Conservation (phyloP, 2,888 invertebrate genomes). For the Leucophora obtusa region DNA sequence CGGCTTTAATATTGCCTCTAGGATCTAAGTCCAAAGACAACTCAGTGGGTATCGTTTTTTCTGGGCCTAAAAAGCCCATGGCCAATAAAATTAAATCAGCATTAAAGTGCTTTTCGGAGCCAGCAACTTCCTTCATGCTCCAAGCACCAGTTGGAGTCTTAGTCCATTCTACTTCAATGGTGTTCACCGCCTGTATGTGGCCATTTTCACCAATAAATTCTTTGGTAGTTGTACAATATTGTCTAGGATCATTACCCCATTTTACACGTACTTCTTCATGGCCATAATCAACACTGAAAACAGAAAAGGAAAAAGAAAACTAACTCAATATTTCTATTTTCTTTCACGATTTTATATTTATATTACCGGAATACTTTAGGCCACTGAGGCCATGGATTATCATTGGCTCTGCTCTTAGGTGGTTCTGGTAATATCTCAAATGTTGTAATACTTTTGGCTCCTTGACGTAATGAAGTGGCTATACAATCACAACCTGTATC, state of each 20-base stretch:
- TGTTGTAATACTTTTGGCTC: conserved; percentile 91
- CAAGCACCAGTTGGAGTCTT: conserved; percentile 94
- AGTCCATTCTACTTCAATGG: conserved; percentile 95
- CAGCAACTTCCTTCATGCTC: conserved; percentile 93
- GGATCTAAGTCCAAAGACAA: conserved; percentile 90
- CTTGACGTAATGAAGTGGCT: conserved; percentile 95
- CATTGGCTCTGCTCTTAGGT: conserved; percentile 86
- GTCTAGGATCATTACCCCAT: conserved; percentile 94
- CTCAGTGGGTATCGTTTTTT: conserved; percentile 91
- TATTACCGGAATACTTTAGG: conserved; percentile 91
- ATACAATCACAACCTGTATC: conserved; percentile 99
- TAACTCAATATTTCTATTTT: neutral
- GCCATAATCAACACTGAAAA: conserved; percentile 93
- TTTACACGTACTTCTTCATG: conserved; percentile 97
- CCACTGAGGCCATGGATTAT: conserved; percentile 99
- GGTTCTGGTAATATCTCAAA: conserved; percentile 99
- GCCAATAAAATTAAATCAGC: conserved; percentile 96
- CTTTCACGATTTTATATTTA: neutral
- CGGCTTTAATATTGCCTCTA: conserved; percentile 94
- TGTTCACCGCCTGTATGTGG: conserved; percentile 93
- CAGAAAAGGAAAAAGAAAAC: neutral
- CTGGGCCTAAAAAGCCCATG: conserved; percentile 99
- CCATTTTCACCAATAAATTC: conserved; percentile 95
- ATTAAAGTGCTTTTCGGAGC: conserved; percentile 87
- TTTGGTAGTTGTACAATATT: conserved; percentile 95